Percentiles rank a stretch among this genome's conserved stretches.
Evolutionary conservation across 2,113 vertebrate species (phyloP).

Genomic region (Thinocorus orbignyianus): DNA sequence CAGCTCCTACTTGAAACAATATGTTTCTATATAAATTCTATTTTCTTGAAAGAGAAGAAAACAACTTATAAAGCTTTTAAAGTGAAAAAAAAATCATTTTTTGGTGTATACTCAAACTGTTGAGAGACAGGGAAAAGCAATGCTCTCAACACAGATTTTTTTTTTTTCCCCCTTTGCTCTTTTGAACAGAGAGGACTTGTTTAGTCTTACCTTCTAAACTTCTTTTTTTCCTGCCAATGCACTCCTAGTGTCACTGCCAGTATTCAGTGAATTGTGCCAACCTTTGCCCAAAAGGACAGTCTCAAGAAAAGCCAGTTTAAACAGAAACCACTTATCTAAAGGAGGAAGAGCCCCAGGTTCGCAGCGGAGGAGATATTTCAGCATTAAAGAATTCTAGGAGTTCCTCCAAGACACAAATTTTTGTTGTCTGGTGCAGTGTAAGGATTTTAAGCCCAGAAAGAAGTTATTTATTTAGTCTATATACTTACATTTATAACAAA

Average conservation of each 20-base stretch:
- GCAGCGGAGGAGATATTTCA: neutral
- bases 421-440: slow-evolving; percentile 35
- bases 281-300: neutral
- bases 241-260: accelerated
- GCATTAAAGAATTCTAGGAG: slow-evolving; percentile 56
- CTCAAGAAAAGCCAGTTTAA: neutral
- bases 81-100: neutral
- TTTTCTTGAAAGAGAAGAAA: neutral
- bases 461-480: slow-evolving; percentile 62
- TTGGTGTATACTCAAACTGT: neutral
- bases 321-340: neutral
- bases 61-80: neutral
- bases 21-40: neutral
- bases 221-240: neutral
- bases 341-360: slow-evolving; percentile 7
- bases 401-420: slow-evolving; percentile 51
- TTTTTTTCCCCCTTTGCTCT: neutral
- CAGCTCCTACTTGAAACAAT: neutral
- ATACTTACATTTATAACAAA: slow-evolving; percentile 9
- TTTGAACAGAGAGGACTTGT: neutral
- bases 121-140: neutral
- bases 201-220: slow-evolving; percentile 23
- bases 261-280: neutral
- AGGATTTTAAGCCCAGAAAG: slow-evolving; percentile 45
- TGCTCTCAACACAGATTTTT: neutral